Conservation (phyloP, 2,113 vertebrate genomes). For the Elephas maximus region DNA sequence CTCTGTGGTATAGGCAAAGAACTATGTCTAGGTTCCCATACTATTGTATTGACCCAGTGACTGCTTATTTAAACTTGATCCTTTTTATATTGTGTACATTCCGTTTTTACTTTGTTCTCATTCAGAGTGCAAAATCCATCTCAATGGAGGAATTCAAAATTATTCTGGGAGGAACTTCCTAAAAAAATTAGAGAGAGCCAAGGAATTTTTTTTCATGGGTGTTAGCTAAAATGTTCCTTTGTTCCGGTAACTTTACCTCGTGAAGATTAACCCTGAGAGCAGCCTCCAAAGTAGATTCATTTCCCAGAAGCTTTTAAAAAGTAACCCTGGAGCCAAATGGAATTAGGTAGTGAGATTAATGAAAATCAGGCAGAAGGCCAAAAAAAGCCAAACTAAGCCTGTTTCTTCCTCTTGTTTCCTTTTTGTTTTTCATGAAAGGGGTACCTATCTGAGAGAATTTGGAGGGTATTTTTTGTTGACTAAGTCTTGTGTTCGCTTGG, state of each 20-base stretch:
- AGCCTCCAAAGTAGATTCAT: conserved; percentile 55
- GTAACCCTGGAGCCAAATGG: conserved; percentile 64
- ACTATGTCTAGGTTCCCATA: neutral
- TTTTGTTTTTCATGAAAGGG: neutral
- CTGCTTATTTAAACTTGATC: neutral
- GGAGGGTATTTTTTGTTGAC: neutral
- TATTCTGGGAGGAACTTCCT: neutral
- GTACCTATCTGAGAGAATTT: neutral
- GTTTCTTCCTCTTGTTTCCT: neutral
- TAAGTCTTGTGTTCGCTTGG: neutral
- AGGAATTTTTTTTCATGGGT: conserved; percentile 14
- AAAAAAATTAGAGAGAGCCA: neutral
- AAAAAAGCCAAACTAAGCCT: neutral
- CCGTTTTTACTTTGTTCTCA: neutral
- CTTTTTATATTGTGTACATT: conserved; percentile 41
- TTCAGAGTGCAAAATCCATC: neutral
- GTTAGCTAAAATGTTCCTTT: conserved; percentile 69
- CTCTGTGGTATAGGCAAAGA: neutral
- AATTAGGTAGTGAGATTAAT: conserved; percentile 58
- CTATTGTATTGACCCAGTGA: neutral
- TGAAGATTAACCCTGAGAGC: conserved; percentile 62
- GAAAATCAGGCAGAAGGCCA: conserved; percentile 62
- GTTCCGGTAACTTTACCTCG: conserved; percentile 67
- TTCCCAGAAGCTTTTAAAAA: conserved; percentile 78
- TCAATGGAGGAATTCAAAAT: conserved; percentile 23